Base-by-base conservation (phyloP, 2,113 vertebrate genomes). In the Mixornis gularis region DNA sequence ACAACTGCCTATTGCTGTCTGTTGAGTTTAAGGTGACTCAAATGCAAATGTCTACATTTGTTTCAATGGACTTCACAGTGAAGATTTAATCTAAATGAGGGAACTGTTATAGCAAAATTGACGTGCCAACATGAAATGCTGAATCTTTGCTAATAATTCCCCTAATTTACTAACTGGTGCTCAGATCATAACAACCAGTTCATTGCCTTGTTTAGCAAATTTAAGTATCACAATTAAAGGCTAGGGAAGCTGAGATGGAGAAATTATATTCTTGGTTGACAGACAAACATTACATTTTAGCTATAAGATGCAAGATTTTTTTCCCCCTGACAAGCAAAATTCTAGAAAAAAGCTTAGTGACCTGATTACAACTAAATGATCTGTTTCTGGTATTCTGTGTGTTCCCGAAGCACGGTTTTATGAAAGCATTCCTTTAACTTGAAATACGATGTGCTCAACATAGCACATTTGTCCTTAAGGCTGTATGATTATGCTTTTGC, bases 401-500 rank as follows among this genome's bases (percentile, higher is more conserved):
- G 24, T 48, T 93, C 64, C 73, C 29, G 53, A 78, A 84, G 40
- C 41, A 89, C 29, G 53, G 49, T 30, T 89, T 77, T 86, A 89
- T 60, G 44, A 93, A 91, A 90, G 43, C 44, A 60, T 66, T 86
- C 32, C 71, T 92, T 84, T 62, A 88, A 62, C 29, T 53, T 89
- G 78, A 91, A 87, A 90, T 85, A 79, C 0, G 2, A 66, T 69
- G 53, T 66, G 32, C 70, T 94, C 81, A 88, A 79, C 38, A 52
- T 43, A 38, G 30, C 80, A 79, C 32, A 29, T 89, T 80, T 81
- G 76, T 92, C 93, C 92, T 74, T 93, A 92, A 62, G 85, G 70
- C 56, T 94, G 59, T 58, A 55, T 82, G 52, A 88, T 73, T 79
- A 91, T 55, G 71, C 38, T 71, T 95, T 90, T 94, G 74, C 79